Evolutionary conservation across 2,888 invertebrate species (phyloP).

Genomic region (Thysanoteuthis rhombus): DNA sequence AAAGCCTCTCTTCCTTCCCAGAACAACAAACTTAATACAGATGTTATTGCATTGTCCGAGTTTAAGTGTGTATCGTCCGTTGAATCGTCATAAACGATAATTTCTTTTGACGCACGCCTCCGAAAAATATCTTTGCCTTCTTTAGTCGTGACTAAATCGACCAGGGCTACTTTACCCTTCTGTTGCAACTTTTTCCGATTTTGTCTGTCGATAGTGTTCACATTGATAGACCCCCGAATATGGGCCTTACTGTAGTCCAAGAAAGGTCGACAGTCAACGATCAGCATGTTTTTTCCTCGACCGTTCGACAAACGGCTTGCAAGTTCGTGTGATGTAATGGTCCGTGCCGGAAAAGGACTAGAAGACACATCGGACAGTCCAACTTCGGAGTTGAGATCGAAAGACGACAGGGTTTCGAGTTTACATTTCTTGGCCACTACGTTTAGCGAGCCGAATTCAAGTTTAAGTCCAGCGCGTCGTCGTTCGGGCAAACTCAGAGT

Average conservation of each 20-base stretch:
- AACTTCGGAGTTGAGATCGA: conserved; percentile 34
- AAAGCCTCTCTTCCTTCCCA: conserved; percentile 77
- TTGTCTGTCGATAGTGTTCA: conserved; percentile 79
- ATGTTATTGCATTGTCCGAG: conserved; percentile 73
- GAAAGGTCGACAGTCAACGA: conserved; percentile 78
- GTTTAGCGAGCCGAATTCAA: conserved; percentile 39
- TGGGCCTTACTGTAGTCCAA: conserved; percentile 78
- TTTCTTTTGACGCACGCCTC: conserved; percentile 69
- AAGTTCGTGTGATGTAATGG: conserved; percentile 53
- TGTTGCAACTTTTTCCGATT: conserved; percentile 76
- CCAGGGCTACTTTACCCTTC: conserved; percentile 74
- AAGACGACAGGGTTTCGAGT: conserved; percentile 46
- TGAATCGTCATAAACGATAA: conserved; percentile 79
- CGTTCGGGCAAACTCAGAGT: conserved; percentile 37
- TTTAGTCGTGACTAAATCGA: conserved; percentile 75
- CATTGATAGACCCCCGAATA: conserved; percentile 75
- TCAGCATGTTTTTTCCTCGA: conserved; percentile 61
- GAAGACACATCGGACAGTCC: conserved; percentile 25
- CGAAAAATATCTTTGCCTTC: conserved; percentile 76
- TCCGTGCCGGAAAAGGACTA: conserved; percentile 34
- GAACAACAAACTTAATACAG: conserved; percentile 76
- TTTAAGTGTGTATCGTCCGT: conserved; percentile 72
- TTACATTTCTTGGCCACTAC: conserved; percentile 48
- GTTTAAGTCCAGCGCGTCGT: conserved; percentile 42
- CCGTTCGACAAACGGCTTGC: conserved; percentile 42